Evolutionary conservation across 2,797 vertebrate species (phyloP), one percentile per base, ranked within the genome.

Genomic region (Acanthis flammea): DNA sequence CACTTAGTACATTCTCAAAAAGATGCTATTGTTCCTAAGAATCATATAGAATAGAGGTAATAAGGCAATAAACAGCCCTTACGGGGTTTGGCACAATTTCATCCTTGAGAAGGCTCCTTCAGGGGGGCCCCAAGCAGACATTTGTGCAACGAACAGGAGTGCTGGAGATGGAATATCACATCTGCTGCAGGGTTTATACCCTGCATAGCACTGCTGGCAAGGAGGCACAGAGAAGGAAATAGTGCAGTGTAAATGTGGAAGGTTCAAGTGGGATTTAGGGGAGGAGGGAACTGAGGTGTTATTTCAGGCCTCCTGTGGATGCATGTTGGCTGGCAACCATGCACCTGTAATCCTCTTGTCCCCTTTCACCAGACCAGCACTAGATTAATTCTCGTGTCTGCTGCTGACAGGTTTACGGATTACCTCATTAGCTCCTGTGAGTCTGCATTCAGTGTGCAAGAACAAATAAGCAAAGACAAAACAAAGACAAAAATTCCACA

Each of bases 381-480:
- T 51, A 68, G 93, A 94, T 93, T 97, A 88, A 95, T 97, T 95
- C 50, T 94, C 31, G 53, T 60, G 60, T 86, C 91, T 96, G 27
- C 68, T 75, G 66, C 73, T 96, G 95, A 91, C 82, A 83, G 70
- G 39, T 96, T 94, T 95, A 94, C 37, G 94, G 96, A 97, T 97
- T 76, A 72, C 76, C 83, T 97, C 80, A 91, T 96, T 97, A 92
- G 71, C 66, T 95, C 62, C 86, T 94, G 57, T 62, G 82, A 95
- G 60, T 89, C 85, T 91, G 33, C 37, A 86, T 77, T 86, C 42
- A n/a, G 65, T 22, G 54, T 50, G 37, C 10, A 41, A 58, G 62
- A 75, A 80, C 25, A 91, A 93, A 88, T 65, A 90, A 96, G 45
- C 83, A 82, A 94, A 81, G 75, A 51, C 63, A 84, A 82, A 93